Evolutionary conservation across 2,797 vertebrate species (phyloP), one percentile per base, ranked within the genome.

Genomic region (Mus spretus): DNA sequence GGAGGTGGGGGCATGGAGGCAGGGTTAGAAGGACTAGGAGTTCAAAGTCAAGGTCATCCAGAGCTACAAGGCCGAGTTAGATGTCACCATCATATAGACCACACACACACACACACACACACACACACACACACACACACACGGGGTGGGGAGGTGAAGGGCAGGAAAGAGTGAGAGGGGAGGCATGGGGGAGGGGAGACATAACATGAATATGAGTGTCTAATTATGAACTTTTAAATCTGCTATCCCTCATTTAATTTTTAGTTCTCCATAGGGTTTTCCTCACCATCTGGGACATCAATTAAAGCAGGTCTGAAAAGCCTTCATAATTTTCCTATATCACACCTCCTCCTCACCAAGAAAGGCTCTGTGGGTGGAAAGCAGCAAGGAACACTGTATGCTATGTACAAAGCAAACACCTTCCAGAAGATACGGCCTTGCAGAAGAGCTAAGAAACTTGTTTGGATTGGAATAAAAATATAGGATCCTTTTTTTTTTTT

Each of bases 241-340:
- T 95, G 59, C 82, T 94, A 78, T 75, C 53, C 87, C 31, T 50
- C 81, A 67, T 63, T 87, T 78, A 57, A 91, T 93, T 86, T 96
- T 95, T 84, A 90, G 90, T 17, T 95, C 78, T 37, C 75, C 78
- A 77, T 59, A 89, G 93, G 94, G 87, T 90, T 96, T 93, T 96
- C 96, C 94, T 95, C 74, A 78, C 95, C 96, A 96, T 96, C 95
- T 97, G 97, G 67, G 40, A 87, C 85, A 95, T 79, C 91, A 85
- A 47, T 82, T 67, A 70, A 79, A 75, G 67, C 0, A 22, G 50
- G 61, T 95, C 75, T 96, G 91, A 92, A 91, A 95, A 94, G 77
- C 65, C 81, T 94, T 92, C 57, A 72, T 84, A 37, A 91, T 93
- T 95, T 92, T 78, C 63, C 93, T 72, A 22, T 47, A 63, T 93